These are phyloP conservation scores for Sarcophilus harrisii DNA, from an alignment of 2,797 vertebrate genomes.

Conservation along the genomic window DNA sequence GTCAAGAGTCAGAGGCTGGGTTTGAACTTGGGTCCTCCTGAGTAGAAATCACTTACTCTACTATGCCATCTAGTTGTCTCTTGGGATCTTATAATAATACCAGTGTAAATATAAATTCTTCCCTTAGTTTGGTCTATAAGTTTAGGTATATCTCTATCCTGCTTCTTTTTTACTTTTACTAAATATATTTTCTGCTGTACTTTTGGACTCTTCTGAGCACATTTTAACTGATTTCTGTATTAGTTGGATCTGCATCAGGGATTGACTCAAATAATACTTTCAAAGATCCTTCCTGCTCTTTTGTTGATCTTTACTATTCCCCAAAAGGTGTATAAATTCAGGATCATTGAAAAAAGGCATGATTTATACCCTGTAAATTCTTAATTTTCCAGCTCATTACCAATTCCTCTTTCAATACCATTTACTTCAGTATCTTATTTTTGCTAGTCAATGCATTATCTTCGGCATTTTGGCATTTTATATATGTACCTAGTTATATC, in stretches of 20 bases:
- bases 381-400: conserved; percentile 82
- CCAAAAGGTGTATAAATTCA: conserved; percentile 54
- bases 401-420: conserved; percentile 41
- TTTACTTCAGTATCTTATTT: conserved; percentile 73
- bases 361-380: conserved; percentile 73
- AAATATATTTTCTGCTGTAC: not conserved
- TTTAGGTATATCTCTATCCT: not conserved
- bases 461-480: conserved; percentile 71
- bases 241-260: not conserved
- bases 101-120: not conserved
- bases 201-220: not conserved
- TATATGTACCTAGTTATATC: conserved; percentile 51
- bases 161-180: not conserved
- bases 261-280: not conserved
- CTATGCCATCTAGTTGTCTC: too few relatives aligned
- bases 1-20: too few relatives aligned
- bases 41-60: too few relatives aligned
- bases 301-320: conserved; percentile 46
- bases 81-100: not conserved
- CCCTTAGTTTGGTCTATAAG: not conserved
- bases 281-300: not conserved
- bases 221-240: not conserved
- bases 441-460: conserved; percentile 69
- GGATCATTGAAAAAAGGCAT: conserved; percentile 64
- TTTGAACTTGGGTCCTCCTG: too few relatives aligned